Base-by-base conservation (phyloP, 2,113 vertebrate genomes). In the Oreochromis aureus region DNA sequence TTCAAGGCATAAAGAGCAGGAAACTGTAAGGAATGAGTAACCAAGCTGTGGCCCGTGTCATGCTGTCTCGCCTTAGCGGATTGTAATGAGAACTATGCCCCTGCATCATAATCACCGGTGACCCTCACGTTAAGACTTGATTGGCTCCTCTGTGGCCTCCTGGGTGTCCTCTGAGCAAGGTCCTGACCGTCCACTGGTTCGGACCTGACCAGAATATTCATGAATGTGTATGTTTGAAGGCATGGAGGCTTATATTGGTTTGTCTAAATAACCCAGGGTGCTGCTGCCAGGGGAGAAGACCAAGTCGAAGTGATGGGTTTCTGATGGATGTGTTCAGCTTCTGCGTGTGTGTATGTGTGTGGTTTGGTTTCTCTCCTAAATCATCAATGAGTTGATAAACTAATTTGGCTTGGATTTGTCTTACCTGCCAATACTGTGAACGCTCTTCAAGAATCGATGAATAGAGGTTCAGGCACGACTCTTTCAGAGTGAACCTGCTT, bases 191-290 rank as follows among this genome's bases (percentile, higher is more conserved):
- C 86, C 59, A 51, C 89, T 84, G 63, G 66, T 27, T 34, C 11
- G 4, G 19, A 93, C 94, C 91, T 93, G 94, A 93, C 27, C 63
- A 53, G 94, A 95, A 96, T 96, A 95, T 95, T 93, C 90, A 95
- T 95, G 89, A 89, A 12, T 7, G 56, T 79, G 82, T 90, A 44
- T 82, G 78, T 91, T 86, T 88, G 83, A 90, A 82, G 88, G 82
- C 79, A 7, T 2, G 58, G 84, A 89, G 69, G 84, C 83, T 86
- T 16, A n/a, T 84, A 92, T 92, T 81, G 89, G 94, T 91, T 89
- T 80, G 55, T 92, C 79, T 88, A 63, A 88, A 93, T 71, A 90
- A 91, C 80, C 69, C 78, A 56, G 27, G 51, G 79, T 66, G 86
- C 58, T 34, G 78, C 86, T 56, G 54, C 88, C 81, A 73, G 27